Base-by-base conservation (phyloP, 2,797 vertebrate genomes). In the Danionella dracula region DNA sequence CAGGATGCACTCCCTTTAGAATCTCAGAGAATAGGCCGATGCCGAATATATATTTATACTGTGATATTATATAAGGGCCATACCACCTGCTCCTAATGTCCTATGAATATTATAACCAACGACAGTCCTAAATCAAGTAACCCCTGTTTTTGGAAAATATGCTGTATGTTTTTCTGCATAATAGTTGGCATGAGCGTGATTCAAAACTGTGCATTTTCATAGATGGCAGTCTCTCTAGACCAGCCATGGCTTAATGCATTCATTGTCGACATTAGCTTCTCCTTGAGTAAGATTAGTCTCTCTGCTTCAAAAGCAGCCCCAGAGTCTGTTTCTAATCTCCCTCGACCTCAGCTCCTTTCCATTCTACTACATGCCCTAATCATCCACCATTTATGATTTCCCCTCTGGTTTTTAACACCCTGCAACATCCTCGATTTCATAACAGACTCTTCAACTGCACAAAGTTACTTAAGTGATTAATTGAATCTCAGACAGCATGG, bases 361-460 rank as follows among this genome's bases (percentile, higher is more conserved):
- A 37, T 7, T 35, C 42, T 41, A 70, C 61, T 51, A 9, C 50
- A 8, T 55, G 32, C 34, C 4, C 42, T 57, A 49, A 62, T 42
- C 15, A 19, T 50, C 49, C 55, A 41, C 4, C 7, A 40, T 54
- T 68, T 57, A 21, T 1, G 21, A 42, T 70, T 27, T 27, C 41
- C 64, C 29, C 29, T 65, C 5, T 16, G 37, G 49, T 46, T 37
- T 71, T 32, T 58, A 42, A 71, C 58, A 23, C 40, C 42, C 53
- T 55, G 58, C 49, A 13, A 60, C 55, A 48, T 60, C 29, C 59
- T 55, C 41, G 19, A 44, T 68, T 64, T 51, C 37, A 64, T 68
- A 16, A 37, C 27, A 46, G 56, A 46, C 63, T 55, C 34, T 61
- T 55, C 35, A 59, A 66, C 40, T 51, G 50, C 9, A 17, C 21